Conservation (phyloP, 1,140 invertebrate genomes). For the Drosophila busckii region DNA sequence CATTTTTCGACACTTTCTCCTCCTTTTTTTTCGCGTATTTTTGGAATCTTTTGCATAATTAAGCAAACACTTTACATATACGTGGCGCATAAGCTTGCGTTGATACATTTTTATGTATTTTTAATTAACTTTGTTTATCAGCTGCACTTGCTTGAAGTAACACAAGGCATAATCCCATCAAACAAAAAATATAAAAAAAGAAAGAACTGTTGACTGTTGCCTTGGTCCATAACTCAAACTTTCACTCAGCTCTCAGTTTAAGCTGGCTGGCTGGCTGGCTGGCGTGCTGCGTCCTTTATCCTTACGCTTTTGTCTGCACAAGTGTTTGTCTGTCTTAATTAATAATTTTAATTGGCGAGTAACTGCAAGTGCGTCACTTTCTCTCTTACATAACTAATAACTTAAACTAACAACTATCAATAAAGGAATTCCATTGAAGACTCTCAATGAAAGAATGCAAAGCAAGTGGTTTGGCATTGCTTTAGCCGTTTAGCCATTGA, state of each 20-base stretch:
- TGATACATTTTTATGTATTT: constrained; percentile 73
- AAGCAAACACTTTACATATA: constrained; percentile 49
- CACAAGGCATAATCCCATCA: constrained; percentile 29
- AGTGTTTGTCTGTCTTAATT: constrained; percentile 69
- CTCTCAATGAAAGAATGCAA: too few species aligned
- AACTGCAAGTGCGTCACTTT: too few species aligned
- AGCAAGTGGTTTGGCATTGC: too few species aligned
- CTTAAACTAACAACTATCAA: too few species aligned
- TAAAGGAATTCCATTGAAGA: too few species aligned
- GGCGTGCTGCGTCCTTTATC: neutral
- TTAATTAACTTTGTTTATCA: constrained; percentile 65
- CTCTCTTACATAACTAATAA: too few species aligned
- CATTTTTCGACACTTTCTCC: constrained; percentile 56
- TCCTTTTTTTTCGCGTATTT: constrained; percentile 27
- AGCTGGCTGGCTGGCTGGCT: constrained; percentile 9
- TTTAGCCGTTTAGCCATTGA: too few species aligned
- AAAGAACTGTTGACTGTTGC: constrained; percentile 3
- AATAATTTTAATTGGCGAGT: constrained; percentile 65
- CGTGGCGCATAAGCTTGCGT: constrained; percentile 33
- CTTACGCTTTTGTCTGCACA: constrained; percentile 31
- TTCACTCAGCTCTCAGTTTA: constrained; percentile 11
- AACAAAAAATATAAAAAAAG: neutral
- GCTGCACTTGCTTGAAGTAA: too few species aligned
- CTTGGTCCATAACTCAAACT: constrained; percentile 48
- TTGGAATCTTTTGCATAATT: constrained; percentile 37